Evolutionary conservation across 2,888 invertebrate genomes (phyloP).

Genomic region (Bursaphelenchus okinawaensis): DNA sequence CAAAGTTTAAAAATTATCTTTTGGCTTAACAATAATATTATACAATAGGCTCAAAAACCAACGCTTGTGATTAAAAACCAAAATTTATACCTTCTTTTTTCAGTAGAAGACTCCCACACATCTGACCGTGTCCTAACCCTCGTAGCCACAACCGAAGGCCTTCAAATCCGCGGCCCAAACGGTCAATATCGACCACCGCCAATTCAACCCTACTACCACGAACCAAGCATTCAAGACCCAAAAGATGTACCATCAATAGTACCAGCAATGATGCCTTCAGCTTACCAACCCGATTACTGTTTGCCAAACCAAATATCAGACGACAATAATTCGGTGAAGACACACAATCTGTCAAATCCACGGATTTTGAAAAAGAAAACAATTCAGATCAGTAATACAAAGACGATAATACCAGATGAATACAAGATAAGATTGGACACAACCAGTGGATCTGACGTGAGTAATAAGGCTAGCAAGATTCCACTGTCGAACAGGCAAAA

Average conservation of each 20-base stretch:
- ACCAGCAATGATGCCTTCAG: too few relatives aligned
- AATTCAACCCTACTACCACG: neutral
- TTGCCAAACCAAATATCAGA: neutral
- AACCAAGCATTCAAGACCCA: neutral
- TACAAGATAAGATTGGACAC: neutral
- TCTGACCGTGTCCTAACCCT: conserved; percentile 44
- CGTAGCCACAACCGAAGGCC: conserved; percentile 40
- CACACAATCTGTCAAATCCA: neutral
- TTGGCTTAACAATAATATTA: too few relatives aligned
- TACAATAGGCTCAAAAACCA: too few relatives aligned
- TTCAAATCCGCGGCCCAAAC: conserved; percentile 31
- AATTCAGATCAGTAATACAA: neutral
- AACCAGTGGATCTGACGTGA: neutral
- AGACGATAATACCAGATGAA: neutral
- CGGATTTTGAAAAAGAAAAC: neutral
- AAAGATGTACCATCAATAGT: too few relatives aligned
- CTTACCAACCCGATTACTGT: too few relatives aligned
- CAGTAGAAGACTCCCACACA: neutral
- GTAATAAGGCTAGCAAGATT: neutral
- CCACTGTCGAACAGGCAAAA: neutral
- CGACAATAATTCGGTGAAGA: neutral
- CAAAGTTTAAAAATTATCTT: too few relatives aligned
- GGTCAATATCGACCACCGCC: conserved; percentile 8
- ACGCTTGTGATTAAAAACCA: neutral
- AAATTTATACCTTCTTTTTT: neutral